Base-by-base conservation (phyloP, 64 coral and sea anemone species). In the Montipora capricornis region DNA sequence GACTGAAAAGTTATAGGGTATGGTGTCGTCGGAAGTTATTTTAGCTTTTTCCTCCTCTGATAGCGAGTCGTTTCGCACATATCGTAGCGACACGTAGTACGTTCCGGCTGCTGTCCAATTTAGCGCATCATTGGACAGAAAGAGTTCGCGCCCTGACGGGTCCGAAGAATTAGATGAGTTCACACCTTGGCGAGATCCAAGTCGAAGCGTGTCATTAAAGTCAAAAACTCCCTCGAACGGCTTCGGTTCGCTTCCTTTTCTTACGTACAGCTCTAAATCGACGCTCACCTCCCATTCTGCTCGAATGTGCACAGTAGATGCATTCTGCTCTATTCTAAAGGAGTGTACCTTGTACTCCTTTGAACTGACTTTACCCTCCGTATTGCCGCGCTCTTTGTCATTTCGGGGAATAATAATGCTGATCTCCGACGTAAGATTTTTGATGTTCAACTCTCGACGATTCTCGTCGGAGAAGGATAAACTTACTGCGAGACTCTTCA, bases 31-130 rank as follows among this genome's bases (percentile, higher is more conserved):
- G 10, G 44, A 12, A 15, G 3, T 0, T 14, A 77, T 77, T 47
- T 77, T 77, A 3, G 1, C 52, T 50, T 9, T 20, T 26, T 37
- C 37, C 44, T 17, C 4, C 71, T 59, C 46, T 5, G 46, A 6
- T 5, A 86, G 20, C 17, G 82, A 86, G 47, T 6, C 12, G 62
- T 86, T 86, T 3, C 50, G 4, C 45, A 22, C 68, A n/a, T n/a
- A 70, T 11, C 66, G 44, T 15, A 86, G 17, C 16, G 0, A 6
- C 44, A n/a, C 82, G 47, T 20, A 71, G 45, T 93, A 93, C 0
- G 2, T 17, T 8, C 92, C 92, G 0, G 83, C 92, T 0, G 83
- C 92, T n/a, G 92, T 80, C 68, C 74, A 68, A 64, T 93, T 93
- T 20, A 93, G 70, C 12, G 14, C 20, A 20, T 81, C 73, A 48